phyloP scores from a whole-genome alignment of 2,113 vertebrate genomes.

The Vombatus ursinus region DNA sequence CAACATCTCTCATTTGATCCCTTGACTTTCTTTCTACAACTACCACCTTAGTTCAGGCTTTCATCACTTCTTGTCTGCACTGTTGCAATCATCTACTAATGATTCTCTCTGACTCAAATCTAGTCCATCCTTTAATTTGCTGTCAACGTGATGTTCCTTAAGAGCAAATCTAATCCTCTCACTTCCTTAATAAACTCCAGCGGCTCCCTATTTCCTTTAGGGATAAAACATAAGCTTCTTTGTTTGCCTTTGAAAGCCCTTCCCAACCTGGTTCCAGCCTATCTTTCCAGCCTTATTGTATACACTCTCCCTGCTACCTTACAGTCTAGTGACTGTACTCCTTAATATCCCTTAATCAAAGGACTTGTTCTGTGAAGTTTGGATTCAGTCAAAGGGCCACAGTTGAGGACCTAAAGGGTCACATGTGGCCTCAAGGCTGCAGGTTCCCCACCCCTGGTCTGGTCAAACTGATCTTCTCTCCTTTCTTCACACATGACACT shows the following conservation, averaged over 20 bases:
- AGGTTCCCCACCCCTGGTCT: too few species aligned
- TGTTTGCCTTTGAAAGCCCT: neutral
- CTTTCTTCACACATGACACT: neutral
- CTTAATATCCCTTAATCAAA: too few species aligned
- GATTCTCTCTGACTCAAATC: neutral
- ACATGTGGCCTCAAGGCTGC: too few species aligned
- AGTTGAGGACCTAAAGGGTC: too few species aligned
- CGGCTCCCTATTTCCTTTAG: neutral
- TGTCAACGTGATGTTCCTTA: neutral
- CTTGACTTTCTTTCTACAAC: neutral
- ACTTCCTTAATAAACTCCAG: neutral
- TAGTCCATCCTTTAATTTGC: neutral
- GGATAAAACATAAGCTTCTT: neutral
- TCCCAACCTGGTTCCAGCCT: neutral
- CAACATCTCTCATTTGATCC: neutral
- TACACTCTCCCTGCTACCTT: neutral
- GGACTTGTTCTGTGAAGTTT: too few species aligned
- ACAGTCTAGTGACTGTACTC: neutral
- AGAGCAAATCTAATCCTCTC: neutral
- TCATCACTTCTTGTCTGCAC: neutral
- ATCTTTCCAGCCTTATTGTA: neutral
- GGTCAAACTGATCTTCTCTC: neutral
- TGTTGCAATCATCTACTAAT: neutral
- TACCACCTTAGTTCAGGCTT: neutral
- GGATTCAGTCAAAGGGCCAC: too few species aligned